Conservation (phyloP, 2,888 invertebrate genomes). For the Loripinus fragilis region DNA sequence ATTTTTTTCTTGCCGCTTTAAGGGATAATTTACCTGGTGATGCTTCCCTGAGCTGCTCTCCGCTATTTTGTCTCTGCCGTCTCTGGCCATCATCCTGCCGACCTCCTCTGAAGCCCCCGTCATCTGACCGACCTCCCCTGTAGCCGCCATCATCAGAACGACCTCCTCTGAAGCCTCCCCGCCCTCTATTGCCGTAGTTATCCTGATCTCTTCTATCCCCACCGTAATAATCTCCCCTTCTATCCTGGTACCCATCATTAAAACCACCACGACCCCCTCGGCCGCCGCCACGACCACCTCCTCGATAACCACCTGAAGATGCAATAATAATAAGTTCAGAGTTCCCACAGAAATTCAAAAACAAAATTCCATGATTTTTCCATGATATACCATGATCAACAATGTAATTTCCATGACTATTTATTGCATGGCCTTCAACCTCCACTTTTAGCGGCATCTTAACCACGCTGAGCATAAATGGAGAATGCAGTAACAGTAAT, state of each 20-base stretch:
- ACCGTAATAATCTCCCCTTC: constrained; percentile 48
- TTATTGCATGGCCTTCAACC: too few species aligned
- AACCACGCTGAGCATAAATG: too few species aligned
- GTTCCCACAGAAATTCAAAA: too few species aligned
- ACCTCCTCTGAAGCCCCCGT: constrained; percentile 57
- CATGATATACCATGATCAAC: too few species aligned
- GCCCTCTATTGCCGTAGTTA: constrained; percentile 32
- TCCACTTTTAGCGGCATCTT: too few species aligned
- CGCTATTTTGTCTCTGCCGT: constrained; percentile 71
- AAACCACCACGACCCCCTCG: constrained; percentile 76
- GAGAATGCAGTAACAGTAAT: too few species aligned
- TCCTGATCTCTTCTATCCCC: constrained; percentile 52
- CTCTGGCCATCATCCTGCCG: constrained; percentile 51
- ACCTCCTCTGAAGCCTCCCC: too few species aligned
- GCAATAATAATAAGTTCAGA: too few species aligned
- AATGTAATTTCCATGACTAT: too few species aligned
- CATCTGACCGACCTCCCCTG: constrained; percentile 52
- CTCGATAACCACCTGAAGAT: too few species aligned
- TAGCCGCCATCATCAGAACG: constrained; percentile 46
- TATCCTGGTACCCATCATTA: constrained; percentile 54
- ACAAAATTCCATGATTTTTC: too few species aligned
- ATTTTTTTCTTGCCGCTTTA: too few species aligned
- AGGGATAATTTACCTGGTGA: constrained; percentile 79
- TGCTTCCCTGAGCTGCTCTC: constrained; percentile 77
- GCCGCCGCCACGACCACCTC: constrained; percentile 69